Evolutionary conservation across 2,113 vertebrate genomes (phyloP), one percentile per base, ranked within the genome.

Genomic region (Callipepla californica): DNA sequence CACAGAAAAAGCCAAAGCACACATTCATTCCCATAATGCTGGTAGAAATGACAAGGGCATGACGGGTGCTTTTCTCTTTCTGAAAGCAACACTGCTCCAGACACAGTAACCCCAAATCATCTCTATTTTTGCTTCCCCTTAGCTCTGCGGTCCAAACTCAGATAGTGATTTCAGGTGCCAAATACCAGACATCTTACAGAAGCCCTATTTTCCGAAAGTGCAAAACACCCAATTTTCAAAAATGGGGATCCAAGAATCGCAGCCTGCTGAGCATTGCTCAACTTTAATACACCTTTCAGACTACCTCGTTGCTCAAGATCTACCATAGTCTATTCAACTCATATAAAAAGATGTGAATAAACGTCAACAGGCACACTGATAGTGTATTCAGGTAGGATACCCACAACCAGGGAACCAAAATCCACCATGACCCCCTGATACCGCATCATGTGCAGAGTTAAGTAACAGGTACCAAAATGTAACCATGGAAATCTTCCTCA

Each of bases 301-400:
- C n/a, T 3, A 11, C 57, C 75, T 3, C 40, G 16, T n/a, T 38
- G 19, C 21, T 38, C 40, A 17, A 40, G 28, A 34, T 6, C 23
- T 14, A 22, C 48, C 42, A 22, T 1, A 21, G 15, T 7, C 74
- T 51, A 15, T 58, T n/a, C 40, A 36, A 0, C 6, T 19, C 9
- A 22, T 59, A 48, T 4, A 26, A 5, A 57, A 1, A 20, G 57
- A 0, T 19, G 25, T 1, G 20, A 74, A 44, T 2, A 4, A 7
- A 22, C 42, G 40, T 32, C 79, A 77, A 8, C 36, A 53, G 74
- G 53, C n/a, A 21, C 82, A 14, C 0, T 4, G 61, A 63, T 15
- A 28, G 38, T 8, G 16, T 9, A 42, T 34, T 5, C 78, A 30
- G 57, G 57, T 15, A n/a, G 38, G 50, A 34, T 7, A 50, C 9